Conservation (phyloP, 1,140 invertebrate genomes). For the Lepidurus packardi region DNA sequence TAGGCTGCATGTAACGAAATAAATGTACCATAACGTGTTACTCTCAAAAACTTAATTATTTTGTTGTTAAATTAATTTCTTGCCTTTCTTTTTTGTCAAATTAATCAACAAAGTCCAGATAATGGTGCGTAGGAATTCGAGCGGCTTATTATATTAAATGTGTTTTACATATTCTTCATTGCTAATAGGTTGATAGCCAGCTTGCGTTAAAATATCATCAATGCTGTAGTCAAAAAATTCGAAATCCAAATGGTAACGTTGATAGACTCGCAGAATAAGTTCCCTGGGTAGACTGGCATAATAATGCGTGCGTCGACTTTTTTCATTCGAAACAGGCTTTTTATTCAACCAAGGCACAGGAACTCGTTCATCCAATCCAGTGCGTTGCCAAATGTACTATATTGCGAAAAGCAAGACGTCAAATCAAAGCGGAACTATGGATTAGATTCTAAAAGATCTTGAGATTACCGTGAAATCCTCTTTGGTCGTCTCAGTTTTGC, state of each 20-base stretch:
- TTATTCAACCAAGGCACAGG: slow-evolving; percentile 33
- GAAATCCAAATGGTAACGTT: slow-evolving; percentile 40
- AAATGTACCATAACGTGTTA: too few relatives aligned
- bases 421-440: background rate
- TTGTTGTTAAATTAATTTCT: too few relatives aligned
- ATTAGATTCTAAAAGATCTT: background rate
- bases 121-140: too few relatives aligned
- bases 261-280: slow-evolving; percentile 37
- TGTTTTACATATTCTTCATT: background rate
- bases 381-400: slow-evolving; percentile 34
- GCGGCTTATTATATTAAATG: background rate
- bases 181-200: slow-evolving; percentile 24
- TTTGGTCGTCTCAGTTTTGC: slow-evolving; percentile 42
- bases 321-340: background rate
- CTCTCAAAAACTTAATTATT: too few relatives aligned
- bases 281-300: slow-evolving; percentile 35
- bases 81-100: too few relatives aligned
- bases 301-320: background rate
- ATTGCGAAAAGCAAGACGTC: background rate
- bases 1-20: too few relatives aligned
- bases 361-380: slow-evolving; percentile 26
- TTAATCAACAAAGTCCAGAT: too few relatives aligned
- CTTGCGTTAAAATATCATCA: slow-evolving; percentile 36
- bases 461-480: slow-evolving; percentile 39
- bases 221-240: slow-evolving; percentile 41